Percentiles rank a stretch among this genome's conserved stretches.
Evolutionary conservation across 2,113 vertebrate genomes (phyloP).

Genomic region (Chascanopsetta lugubris): DNA sequence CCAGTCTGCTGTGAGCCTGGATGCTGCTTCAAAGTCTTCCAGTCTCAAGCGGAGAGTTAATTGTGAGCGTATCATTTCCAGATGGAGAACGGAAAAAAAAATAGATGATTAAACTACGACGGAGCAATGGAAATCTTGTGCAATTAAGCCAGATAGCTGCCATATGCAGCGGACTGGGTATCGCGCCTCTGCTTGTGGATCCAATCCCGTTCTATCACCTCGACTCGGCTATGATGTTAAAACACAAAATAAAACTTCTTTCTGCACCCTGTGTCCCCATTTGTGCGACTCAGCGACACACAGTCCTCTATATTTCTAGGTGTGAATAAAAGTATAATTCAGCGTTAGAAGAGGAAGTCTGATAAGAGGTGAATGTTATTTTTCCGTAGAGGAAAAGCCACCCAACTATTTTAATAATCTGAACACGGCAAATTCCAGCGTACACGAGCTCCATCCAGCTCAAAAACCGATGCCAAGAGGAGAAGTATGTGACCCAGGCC

Average conservation of each 20-base stretch:
- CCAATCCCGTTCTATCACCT: no score
- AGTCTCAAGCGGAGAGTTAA: constrained; percentile 73
- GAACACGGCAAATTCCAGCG: constrained; percentile 18
- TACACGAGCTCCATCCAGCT: constrained; percentile 22
- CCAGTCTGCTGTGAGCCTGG: constrained; percentile 65
- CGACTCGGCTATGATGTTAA: background rate
- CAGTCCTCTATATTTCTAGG: no score
- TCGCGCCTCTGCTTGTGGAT: no score
- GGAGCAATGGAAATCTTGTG: constrained; percentile 74
- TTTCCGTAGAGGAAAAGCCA: background rate
- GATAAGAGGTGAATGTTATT: background rate
- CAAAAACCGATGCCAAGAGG: constrained; percentile 28
- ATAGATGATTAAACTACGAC: constrained; percentile 74
- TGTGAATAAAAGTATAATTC: background rate
- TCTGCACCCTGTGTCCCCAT: no score
- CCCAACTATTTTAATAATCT: constrained; percentile 9
- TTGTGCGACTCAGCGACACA: no score
- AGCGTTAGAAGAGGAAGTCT: background rate
- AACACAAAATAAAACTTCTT: no score
- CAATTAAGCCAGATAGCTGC: constrained; percentile 77
- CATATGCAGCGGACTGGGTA: constrained; percentile 68
- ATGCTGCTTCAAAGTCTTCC: constrained; percentile 51
- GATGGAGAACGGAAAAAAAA: constrained; percentile 71
- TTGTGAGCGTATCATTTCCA: constrained; percentile 80
- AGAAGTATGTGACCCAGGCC: constrained; percentile 44